phyloP scores from a whole-genome alignment of 1,140 invertebrate genomes.

The Zaprionus davidi region DNA sequence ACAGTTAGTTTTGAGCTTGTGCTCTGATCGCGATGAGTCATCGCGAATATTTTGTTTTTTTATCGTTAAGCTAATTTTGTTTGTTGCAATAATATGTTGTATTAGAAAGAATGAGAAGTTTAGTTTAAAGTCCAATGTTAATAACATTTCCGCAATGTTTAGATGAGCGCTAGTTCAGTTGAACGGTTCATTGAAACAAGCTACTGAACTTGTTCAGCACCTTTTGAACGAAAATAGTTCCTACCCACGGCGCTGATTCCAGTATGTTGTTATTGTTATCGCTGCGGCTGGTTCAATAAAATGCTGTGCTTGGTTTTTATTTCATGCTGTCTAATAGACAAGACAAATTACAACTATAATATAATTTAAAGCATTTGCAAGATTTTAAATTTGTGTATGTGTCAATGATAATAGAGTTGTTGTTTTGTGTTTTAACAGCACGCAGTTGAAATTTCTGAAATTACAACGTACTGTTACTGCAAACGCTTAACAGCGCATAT shows the following conservation, averaged over 20 bases:
- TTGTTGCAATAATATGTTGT: background rate
- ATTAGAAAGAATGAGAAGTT: background rate
- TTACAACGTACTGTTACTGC: too few species aligned
- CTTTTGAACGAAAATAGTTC: slow-evolving; percentile 3
- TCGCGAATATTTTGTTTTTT: background rate
- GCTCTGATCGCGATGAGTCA: background rate
- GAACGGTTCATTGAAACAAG: background rate
- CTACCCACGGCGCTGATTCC: background rate
- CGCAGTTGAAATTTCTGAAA: too few species aligned
- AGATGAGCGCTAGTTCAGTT: background rate
- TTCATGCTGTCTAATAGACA: background rate
- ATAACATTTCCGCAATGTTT: background rate
- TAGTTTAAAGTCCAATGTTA: background rate
- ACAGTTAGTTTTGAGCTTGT: background rate
- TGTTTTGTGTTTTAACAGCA: too few species aligned
- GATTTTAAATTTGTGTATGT: too few species aligned
- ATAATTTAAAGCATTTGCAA: background rate
- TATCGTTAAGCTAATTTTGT: background rate
- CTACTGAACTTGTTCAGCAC: background rate
- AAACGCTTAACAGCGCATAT: too few species aligned
- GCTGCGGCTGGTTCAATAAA: background rate
- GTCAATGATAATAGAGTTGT: too few species aligned
- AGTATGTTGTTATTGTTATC: background rate
- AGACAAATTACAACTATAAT: background rate
- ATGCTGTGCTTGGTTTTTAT: background rate